Evolutionary conservation across 2,797 vertebrate genomes (phyloP).

Genomic region (Acridotheres tristis): DNA sequence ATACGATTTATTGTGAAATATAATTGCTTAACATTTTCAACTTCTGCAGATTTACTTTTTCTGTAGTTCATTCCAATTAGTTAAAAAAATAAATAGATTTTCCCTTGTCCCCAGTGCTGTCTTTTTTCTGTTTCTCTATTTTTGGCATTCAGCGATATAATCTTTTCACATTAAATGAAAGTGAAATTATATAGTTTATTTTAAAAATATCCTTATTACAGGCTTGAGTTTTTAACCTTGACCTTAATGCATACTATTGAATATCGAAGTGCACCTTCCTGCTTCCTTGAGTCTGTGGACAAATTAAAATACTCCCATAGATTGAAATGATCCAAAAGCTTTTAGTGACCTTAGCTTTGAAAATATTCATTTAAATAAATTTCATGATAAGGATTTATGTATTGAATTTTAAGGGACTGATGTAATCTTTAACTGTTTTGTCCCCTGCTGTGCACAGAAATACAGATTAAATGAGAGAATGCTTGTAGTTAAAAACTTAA

Average conservation of each 20-base stretch:
- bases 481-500: neutral
- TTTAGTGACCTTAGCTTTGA: constrained; percentile 51
- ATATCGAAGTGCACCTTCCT: constrained; percentile 19
- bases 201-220: constrained; percentile 8
- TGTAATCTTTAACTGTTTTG: constrained; percentile 6
- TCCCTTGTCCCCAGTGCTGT: fast-evolving
- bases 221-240: constrained; percentile 26
- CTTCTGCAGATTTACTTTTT: neutral
- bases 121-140: neutral
- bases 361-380: constrained; percentile 32
- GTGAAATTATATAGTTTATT: neutral
- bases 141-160: neutral
- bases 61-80: neutral
- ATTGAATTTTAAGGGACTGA: neutral
- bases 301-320: constrained; percentile 1
- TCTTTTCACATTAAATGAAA: constrained; percentile 23
- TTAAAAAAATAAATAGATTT: neutral
- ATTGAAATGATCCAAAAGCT: constrained; percentile 39
- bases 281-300: constrained; percentile 26
- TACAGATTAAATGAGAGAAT: neutral
- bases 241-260: constrained; percentile 13
- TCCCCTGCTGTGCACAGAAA: neutral
- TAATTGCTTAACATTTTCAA: neutral
- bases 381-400: neutral
- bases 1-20: neutral